Base-by-base conservation (phyloP, 2,113 vertebrate species). In the Mungos mungo region DNA sequence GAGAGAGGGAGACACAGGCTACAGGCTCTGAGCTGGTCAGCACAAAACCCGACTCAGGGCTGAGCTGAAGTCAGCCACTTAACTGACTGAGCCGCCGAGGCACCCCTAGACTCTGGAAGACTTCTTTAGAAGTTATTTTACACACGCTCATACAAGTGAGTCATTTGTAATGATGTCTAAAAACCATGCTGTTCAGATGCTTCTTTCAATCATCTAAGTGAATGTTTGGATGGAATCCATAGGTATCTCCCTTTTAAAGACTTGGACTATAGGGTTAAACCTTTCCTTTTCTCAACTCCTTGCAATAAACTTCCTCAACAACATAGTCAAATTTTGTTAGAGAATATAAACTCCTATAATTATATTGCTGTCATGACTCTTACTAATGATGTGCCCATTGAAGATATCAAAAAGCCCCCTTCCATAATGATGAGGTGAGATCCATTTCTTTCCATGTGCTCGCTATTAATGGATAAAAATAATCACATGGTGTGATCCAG, bases 381-480 rank as follows among this genome's bases (percentile, higher is more conserved):
- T 71, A 23, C 31, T 82, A 16, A 88, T 16, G 33, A 65, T 60
- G n/a, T 52, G 41, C 83, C 68, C 68, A 2, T 35, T 21, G 60
- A 45, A 5, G 27, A 7, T 50, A 50, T 35, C n/a, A 89, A 77
- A 92, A 29, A 76, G 38, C 2, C 11, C 31, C 38, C 33, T 60
- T 87, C 66, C 50, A 14, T 68, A 90, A 72, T 83, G 47, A 63
- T n/a, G 91, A 90, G 68, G 60, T 89, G 68, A 54, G 19, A 80
- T 80, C 31, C 12, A 65, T 83, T 97, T 77, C 65, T 93, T 85
- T 85, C 63, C 74, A 74, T 66, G 35, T 65, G 41, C 25, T 87
- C 21, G 29, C 76, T 96, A 80, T 96, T 95, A 97, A 82, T 85
- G 92, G 92, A 88, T 96, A 95, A 92, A 95, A 95, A 95, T 92